Base-by-base conservation (phyloP, 2,113 vertebrate genomes). In the Camelus bactrianus region DNA sequence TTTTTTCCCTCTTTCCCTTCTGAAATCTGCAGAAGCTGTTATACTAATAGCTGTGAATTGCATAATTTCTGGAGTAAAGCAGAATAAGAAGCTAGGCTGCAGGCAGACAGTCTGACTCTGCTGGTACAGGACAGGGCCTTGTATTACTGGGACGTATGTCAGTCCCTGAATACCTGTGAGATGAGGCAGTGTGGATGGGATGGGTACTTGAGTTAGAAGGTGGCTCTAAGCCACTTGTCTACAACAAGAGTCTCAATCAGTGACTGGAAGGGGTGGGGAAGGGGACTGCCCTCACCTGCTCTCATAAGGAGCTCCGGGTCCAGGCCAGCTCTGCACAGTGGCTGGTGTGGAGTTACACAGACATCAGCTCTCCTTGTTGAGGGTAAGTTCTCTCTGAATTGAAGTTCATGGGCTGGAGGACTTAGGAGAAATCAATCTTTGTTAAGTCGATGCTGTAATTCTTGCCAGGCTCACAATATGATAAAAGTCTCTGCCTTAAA, bases 41-140 rank as follows among this genome's bases (percentile, higher is more conserved):
- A 87, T 60, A 80, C 95, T 93, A 92, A 90, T 94, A 88, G 92
- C 93, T 88, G 52, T 62, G 64, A 96, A 96, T 96, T 95, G 88
- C 96, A 96, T 94, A 96, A 94, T 90, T 92, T 95, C 88, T 95
- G 70, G 65, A 92, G 88, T 72, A 38, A 65, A 54, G 87, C 48
- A 48, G 56, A 75, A 77, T 69, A 77, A 92, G 92, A 75, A 92
- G 65, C 35, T 38, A 77, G 73, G 86, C 92, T 73, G 79, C 6
- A 48, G 90, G 86, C 88, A 91, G 91, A 75, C 64, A 69, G 97
- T 62, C 86, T 73, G 38, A 52, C 87, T 64, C 58, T 77, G 72
- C 52, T 70, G 26, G 46, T 24, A 12, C 8, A 15, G 79, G 26
- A 62, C 65, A 28, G 79, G 35, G 58, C 26, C 76, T 75, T 42